A percentile compares a stretch with the other conserved stretches of the same genome.
Conservation (phyloP, 2,888 invertebrate species). For the Campoletis raptor region DNA sequence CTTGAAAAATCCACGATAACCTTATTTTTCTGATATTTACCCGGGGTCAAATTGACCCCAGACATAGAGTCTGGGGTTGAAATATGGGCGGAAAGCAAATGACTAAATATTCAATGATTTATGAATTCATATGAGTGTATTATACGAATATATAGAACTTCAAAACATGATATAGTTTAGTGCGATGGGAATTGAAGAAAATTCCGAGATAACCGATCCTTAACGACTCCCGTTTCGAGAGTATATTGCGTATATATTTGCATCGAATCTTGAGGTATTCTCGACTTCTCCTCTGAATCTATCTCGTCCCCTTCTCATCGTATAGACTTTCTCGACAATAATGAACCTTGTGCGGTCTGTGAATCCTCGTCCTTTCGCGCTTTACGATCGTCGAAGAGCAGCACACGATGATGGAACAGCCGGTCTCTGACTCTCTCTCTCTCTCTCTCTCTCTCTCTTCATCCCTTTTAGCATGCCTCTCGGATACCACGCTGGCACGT, state of each 20-base stretch:
- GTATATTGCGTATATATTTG: constrained; percentile 41
- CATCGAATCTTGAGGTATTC: constrained; percentile 45
- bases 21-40: too few relatives aligned
- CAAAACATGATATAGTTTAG: neutral
- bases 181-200: constrained; percentile 6
- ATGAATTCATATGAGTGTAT: neutral
- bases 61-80: neutral
- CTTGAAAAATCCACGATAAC: too few relatives aligned
- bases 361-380: constrained; percentile 40
- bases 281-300: constrained; percentile 28
- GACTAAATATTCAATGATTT: neutral
- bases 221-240: constrained; percentile 35
- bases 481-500: constrained; percentile 62
- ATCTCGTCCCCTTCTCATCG: constrained; percentile 3
- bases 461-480: constrained; percentile 42
- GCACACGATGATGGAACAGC: constrained; percentile 25
- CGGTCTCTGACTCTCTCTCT: constrained; percentile 36
- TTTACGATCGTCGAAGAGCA: constrained; percentile 29
- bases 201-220: constrained; percentile 23
- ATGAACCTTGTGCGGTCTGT: constrained; percentile 47
- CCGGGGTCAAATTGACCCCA: too few relatives aligned
- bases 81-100: neutral
- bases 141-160: neutral
- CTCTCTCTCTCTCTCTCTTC: constrained; percentile 18
- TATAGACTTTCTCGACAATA: constrained; percentile 54